These are phyloP conservation scores for Apamea epomidion DNA, from an alignment of 2,888 invertebrate genomes.

Conservation along the genomic window DNA sequence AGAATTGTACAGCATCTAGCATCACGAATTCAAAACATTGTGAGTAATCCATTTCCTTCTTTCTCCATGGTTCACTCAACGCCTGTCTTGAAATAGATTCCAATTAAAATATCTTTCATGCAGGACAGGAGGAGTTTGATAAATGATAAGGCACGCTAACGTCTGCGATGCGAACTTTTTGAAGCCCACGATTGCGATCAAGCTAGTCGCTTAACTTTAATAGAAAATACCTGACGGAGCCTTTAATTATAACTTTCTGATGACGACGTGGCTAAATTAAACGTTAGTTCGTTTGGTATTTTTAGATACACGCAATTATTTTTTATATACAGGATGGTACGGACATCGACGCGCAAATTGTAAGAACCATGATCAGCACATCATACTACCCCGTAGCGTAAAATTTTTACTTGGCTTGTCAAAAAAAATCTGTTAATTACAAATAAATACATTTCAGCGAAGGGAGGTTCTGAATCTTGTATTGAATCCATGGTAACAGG, in stretches of 20 bases:
- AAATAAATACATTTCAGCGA: too few species aligned
- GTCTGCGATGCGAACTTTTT: slow-evolving; percentile 59
- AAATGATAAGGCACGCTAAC: slow-evolving; percentile 66
- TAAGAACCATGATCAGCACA: neutral
- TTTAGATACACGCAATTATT: slow-evolving; percentile 3
- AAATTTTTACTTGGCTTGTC: too few species aligned
- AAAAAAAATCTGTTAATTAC: too few species aligned
- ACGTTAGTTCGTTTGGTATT: slow-evolving; percentile 12
- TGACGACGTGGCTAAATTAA: slow-evolving; percentile 30
- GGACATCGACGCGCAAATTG: neutral
- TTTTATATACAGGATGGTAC: neutral
- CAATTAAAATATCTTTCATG: slow-evolving; percentile 65
- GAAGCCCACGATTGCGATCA: slow-evolving; percentile 54
- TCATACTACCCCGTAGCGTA: too few species aligned
- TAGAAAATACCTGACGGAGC: slow-evolving; percentile 57
- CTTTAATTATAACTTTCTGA: slow-evolving; percentile 61
- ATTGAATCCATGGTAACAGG: too few species aligned
- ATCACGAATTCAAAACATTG: neutral
- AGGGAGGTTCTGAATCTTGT: too few species aligned
- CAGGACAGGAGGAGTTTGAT: slow-evolving; percentile 60
- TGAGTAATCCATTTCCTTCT: slow-evolving; percentile 32
- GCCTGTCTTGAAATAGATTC: slow-evolving; percentile 62
- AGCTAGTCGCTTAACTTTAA: slow-evolving; percentile 46
- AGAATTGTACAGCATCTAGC: neutral
- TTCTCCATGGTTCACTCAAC: slow-evolving; percentile 14